phyloP scores from a whole-genome alignment of 2,113 vertebrate genomes.

The Mirza zaza region DNA sequence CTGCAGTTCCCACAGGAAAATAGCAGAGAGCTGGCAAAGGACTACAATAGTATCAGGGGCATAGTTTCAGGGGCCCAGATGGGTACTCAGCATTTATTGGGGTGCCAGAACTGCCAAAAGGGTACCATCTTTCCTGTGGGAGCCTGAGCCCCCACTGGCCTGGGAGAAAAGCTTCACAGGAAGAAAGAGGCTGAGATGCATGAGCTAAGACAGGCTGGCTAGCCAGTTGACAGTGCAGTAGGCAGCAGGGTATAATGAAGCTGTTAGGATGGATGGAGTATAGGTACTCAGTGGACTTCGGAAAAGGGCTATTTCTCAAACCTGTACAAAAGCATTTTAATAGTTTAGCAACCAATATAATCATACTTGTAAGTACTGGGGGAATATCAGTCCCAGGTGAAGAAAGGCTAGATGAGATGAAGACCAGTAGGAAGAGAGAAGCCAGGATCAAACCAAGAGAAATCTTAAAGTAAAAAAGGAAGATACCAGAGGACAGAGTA shows the following conservation, averaged over 20 bases:
- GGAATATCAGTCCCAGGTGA: not conserved
- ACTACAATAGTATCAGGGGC: not conserved
- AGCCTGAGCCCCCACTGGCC: not conserved
- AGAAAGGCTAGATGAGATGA: not conserved
- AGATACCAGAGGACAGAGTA: not conserved
- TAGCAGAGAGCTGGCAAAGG: not conserved
- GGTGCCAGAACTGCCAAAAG: not conserved
- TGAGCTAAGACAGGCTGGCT: not conserved
- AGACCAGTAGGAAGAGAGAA: not conserved
- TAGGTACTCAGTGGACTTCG: not conserved
- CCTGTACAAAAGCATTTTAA: not conserved
- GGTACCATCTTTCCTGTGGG: not conserved
- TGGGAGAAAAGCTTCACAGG: not conserved
- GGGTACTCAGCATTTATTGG: not conserved
- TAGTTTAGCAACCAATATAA: slow-evolving; percentile 14
- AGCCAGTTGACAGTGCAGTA: not conserved
- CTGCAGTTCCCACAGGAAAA: not conserved
- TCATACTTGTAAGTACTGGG: not conserved
- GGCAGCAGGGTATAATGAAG: not conserved
- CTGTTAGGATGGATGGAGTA: not conserved
- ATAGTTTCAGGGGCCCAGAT: too few species aligned
- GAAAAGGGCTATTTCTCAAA: slow-evolving; percentile 1
- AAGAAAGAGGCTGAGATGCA: not conserved
- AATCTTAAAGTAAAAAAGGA: not conserved
- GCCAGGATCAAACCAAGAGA: not conserved